Conservation (phyloP, 2,888 invertebrate genomes). For the Agrochola litura region DNA sequence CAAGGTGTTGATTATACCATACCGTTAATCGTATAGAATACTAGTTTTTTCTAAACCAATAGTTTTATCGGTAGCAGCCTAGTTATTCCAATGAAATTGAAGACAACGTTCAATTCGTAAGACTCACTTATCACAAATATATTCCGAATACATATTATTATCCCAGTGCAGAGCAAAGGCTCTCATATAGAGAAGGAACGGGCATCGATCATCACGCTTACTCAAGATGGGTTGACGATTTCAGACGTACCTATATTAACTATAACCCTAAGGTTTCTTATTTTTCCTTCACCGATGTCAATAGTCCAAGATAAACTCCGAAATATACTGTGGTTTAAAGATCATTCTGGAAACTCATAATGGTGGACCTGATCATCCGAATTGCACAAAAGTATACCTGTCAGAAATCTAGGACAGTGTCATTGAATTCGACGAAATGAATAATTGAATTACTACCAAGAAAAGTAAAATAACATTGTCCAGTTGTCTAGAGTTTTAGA, state of each 20-base stretch:
- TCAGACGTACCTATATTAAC: too few species aligned
- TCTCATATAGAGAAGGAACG: too few species aligned
- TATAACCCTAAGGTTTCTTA: too few species aligned
- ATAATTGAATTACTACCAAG: slow-evolving; percentile 22
- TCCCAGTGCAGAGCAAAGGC: too few species aligned
- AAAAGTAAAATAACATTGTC: slow-evolving; percentile 29
- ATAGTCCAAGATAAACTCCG: too few species aligned
- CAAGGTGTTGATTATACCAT: not conserved
- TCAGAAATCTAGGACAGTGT: slow-evolving; percentile 25
- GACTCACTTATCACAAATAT: too few species aligned
- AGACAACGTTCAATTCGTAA: too few species aligned
- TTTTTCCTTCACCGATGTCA: too few species aligned
- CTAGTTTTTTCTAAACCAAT: not conserved
- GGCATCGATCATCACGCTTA: too few species aligned
- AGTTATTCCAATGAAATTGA: too few species aligned
- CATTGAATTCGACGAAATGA: slow-evolving; percentile 12
- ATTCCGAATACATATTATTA: too few species aligned
- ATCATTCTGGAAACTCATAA: not conserved
- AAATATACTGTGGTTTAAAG: not conserved
- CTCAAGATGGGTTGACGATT: too few species aligned
- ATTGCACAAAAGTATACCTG: slow-evolving; percentile 5
- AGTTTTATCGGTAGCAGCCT: not conserved
- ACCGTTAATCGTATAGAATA: not conserved
- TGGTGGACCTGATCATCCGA: not conserved
- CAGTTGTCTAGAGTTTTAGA: slow-evolving; percentile 27